phyloP scores from a whole-genome alignment of 1,140 invertebrate genomes.

The Cyclina sinensis region DNA sequence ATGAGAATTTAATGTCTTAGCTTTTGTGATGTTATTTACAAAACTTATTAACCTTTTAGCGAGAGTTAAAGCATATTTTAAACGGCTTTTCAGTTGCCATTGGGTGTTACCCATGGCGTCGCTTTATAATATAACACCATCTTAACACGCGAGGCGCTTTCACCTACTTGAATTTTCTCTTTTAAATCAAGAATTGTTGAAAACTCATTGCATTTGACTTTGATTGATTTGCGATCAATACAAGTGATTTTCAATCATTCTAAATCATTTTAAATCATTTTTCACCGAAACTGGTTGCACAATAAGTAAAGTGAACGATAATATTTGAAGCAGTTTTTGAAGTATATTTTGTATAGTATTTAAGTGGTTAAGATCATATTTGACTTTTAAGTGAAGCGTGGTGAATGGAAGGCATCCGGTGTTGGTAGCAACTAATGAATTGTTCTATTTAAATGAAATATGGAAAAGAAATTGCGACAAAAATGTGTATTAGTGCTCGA shows the following conservation, averaged over 20 bases:
- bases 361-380: conserved; percentile 18
- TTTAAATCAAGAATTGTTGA: neutral
- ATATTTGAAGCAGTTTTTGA: conserved; percentile 21
- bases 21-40: neutral
- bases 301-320: conserved; percentile 21
- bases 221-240: conserved; percentile 15
- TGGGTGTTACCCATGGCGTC: neutral
- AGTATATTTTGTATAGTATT: neutral
- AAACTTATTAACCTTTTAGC: neutral
- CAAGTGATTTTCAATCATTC: neutral
- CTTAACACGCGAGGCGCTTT: neutral
- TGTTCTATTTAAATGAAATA: neutral
- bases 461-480: neutral
- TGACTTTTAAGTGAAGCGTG: conserved; percentile 25
- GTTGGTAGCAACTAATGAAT: conserved; percentile 28
- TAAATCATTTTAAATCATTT: conserved; percentile 1
- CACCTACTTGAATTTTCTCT: neutral
- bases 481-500: no score
- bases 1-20: neutral
- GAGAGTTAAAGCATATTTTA: neutral
- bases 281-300: neutral
- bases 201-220: neutral
- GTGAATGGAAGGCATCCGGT: neutral
- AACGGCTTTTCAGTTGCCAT: neutral
- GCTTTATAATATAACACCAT: neutral